Conservation (phyloP, 2,797 vertebrate species). For the Dromococcyx pavoninus region DNA sequence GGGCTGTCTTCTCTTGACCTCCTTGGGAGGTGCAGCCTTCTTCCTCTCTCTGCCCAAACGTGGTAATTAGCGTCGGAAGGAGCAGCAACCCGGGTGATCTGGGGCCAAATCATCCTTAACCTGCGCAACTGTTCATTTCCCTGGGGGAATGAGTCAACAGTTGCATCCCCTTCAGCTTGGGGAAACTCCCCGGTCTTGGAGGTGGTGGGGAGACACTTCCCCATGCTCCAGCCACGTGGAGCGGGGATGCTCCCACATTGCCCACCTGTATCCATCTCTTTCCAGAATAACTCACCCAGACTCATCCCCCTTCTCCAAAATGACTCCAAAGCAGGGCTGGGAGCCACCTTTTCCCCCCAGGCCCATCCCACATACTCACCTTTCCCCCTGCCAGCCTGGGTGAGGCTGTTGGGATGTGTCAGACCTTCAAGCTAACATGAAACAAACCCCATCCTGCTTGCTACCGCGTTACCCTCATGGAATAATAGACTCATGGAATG, state of each 20-base stretch:
- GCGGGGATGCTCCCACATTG: not conserved
- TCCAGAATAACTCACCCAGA: not conserved
- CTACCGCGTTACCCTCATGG: not conserved
- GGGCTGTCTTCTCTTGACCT: slow-evolving; percentile 36
- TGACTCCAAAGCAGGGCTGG: not conserved
- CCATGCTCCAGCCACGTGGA: accelerated
- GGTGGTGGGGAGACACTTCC: not conserved
- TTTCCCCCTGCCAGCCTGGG: not conserved
- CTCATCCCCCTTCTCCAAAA: not conserved
- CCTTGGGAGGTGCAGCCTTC: not conserved
- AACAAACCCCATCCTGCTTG: not conserved
- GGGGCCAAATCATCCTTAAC: not conserved
- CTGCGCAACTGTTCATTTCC: not conserved
- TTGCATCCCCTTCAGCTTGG: not conserved
- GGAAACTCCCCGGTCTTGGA: not conserved
- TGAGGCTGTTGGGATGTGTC: slow-evolving; percentile 11
- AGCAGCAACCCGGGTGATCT: slow-evolving; percentile 12
- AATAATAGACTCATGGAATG: too few species aligned
- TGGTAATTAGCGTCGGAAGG: slow-evolving; percentile 27
- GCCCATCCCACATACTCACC: not conserved
- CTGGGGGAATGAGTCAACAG: not conserved
- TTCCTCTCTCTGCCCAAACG: slow-evolving; percentile 11
- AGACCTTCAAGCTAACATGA: not conserved
- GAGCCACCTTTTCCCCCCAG: not conserved
- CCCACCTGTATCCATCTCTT: not conserved